These are phyloP conservation scores for Eupithecia abbreviata DNA, from an alignment of 2,888 invertebrate species.

Conservation along the genomic window DNA sequence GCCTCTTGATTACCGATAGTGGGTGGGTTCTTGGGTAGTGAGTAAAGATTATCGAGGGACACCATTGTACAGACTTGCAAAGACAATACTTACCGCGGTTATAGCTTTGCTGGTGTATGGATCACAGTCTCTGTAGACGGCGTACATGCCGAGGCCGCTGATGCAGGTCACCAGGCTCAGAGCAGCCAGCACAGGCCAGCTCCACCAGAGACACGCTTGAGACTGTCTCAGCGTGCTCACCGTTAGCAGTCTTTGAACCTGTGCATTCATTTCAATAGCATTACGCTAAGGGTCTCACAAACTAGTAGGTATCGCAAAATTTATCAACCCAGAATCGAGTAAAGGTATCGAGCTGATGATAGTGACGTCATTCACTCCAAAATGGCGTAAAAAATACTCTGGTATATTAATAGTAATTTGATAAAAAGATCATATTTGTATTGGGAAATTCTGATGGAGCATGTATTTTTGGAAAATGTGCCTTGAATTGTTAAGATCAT, in stretches of 20 bases:
- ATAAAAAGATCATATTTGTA: background rate
- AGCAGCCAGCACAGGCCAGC: conserved; percentile 90
- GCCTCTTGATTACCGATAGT: background rate
- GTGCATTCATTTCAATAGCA: conserved; percentile 4
- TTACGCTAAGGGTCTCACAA: background rate
- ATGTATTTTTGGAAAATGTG: background rate
- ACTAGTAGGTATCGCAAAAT: background rate
- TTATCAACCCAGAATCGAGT: background rate
- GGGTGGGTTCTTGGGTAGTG: too few relatives aligned
- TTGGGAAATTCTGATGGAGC: background rate
- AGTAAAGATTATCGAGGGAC: background rate
- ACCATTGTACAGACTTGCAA: background rate
- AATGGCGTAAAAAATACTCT: background rate
- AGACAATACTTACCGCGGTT: conserved; percentile 67
- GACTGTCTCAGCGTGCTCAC: conserved; percentile 88
- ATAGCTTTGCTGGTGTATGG: conserved; percentile 87
- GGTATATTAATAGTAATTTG: background rate
- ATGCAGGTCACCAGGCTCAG: conserved; percentile 90
- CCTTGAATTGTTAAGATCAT: background rate
- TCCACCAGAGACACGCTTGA: conserved; percentile 90
- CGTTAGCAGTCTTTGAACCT: conserved; percentile 88
- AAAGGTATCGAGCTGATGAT: background rate
- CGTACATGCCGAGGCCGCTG: conserved; percentile 93
- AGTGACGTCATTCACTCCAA: background rate
- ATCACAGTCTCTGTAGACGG: conserved; percentile 92